phyloP scores from a whole-genome alignment of 1,140 invertebrate species.

The Myzus persicae region DNA sequence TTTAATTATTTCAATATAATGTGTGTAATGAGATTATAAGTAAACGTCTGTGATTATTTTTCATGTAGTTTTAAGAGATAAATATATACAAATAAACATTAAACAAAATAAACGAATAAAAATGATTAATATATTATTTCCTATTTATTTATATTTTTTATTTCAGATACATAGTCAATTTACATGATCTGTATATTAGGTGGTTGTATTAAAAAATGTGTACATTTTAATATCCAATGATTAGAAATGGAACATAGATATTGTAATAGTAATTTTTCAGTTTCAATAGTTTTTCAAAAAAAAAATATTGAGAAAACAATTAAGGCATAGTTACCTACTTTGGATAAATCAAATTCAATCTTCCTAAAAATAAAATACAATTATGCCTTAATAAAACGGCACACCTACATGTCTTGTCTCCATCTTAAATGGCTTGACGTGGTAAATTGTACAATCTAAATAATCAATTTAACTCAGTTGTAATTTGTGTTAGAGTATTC shows the following conservation, averaged over 20 bases:
- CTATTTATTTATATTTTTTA: not conserved
- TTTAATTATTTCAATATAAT: constrained; percentile 43
- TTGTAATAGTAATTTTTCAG: not conserved
- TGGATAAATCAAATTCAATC: too few relatives aligned
- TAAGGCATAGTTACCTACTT: too few relatives aligned
- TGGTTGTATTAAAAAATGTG: not conserved
- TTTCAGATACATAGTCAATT: not conserved
- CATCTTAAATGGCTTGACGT: too few relatives aligned
- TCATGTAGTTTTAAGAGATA: not conserved
- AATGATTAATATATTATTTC: not conserved
- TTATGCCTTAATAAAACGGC: too few relatives aligned
- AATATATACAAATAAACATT: not conserved
- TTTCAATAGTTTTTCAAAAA: too few relatives aligned
- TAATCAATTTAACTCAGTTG: too few relatives aligned
- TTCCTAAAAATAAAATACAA: too few relatives aligned
- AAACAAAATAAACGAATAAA: not conserved
- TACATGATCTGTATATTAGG: not conserved
- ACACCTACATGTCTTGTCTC: too few relatives aligned
- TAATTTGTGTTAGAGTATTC: too few relatives aligned
- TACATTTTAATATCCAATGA: not conserved
- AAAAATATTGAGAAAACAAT: too few relatives aligned
- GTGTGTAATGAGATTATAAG: not conserved
- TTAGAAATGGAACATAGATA: not conserved
- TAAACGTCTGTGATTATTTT: constrained; percentile 56
- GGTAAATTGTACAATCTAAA: too few relatives aligned